Conservation (phyloP, 2,888 invertebrate species). For the Trichopria drosophilae region DNA sequence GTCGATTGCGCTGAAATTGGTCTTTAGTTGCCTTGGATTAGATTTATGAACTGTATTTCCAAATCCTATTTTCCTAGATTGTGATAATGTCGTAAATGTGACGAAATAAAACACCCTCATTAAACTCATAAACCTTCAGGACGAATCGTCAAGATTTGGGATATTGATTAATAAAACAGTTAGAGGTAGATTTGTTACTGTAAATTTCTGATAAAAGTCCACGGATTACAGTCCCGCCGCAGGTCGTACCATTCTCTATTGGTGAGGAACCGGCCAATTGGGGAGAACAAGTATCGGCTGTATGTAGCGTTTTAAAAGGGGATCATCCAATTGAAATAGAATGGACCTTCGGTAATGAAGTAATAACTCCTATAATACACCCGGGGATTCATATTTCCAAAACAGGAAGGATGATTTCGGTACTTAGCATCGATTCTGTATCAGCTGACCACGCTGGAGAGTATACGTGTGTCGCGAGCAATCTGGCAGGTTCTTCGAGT, state of each 20-base stretch:
- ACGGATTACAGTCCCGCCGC: constrained; percentile 68
- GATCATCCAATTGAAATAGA: constrained; percentile 76
- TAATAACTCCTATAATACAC: constrained; percentile 62
- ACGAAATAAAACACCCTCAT: no score
- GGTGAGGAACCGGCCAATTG: constrained; percentile 72
- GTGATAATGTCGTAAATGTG: no score
- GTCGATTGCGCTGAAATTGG: no score
- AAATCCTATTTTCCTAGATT: no score
- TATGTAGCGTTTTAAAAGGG: constrained; percentile 75
- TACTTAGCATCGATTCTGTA: constrained; percentile 58
- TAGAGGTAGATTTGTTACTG: no score
- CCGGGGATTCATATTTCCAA: constrained; percentile 57
- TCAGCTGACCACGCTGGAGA: constrained; percentile 58
- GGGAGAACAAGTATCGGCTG: constrained; percentile 73
- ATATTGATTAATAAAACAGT: no score
- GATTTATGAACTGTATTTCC: no score
- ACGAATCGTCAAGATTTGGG: no score
- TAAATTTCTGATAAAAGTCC: no score
- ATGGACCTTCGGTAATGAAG: constrained; percentile 73
- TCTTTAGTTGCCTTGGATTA: no score
- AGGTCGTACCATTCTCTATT: constrained; percentile 70
- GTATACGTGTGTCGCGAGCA: constrained; percentile 60
- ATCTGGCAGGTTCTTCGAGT: constrained; percentile 58
- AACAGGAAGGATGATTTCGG: constrained; percentile 52
- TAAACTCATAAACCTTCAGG: no score